Percentiles rank a stretch among this genome's conserved stretches.
Evolutionary conservation across 2,113 vertebrate genomes (phyloP).

Genomic region (Octodon degus): DNA sequence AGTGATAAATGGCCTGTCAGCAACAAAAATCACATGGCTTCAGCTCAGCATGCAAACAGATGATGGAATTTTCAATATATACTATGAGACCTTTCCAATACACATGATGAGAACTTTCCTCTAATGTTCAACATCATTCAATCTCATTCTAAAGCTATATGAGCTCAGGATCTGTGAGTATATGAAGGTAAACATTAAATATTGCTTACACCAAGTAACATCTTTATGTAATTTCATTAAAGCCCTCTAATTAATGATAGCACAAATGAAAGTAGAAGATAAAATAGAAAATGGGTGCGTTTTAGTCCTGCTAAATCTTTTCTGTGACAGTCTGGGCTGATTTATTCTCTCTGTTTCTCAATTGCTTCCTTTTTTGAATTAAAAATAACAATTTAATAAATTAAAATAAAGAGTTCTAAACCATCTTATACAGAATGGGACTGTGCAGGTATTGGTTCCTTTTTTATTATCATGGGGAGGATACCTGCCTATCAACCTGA

Average conservation of each 20-base stretch:
- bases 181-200: constrained; percentile 45
- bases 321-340: neutral
- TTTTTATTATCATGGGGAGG: neutral
- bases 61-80: constrained; percentile 58
- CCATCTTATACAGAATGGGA: neutral
- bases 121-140: constrained; percentile 28
- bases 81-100: constrained; percentile 59
- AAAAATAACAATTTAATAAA: neutral
- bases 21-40: constrained; percentile 63
- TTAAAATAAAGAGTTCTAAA: neutral
- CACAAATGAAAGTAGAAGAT: neutral
- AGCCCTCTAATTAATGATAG: neutral
- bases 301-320: neutral
- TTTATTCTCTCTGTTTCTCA: neutral
- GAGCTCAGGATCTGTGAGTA: neutral
- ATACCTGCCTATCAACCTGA: neutral
- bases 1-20: constrained; percentile 80
- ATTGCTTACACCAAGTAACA: neutral
- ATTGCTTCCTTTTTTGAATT: neutral
- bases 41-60: constrained; percentile 60
- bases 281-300: neutral
- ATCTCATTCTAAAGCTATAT: constrained; percentile 13
- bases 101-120: constrained; percentile 34
- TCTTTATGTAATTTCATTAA: neutral
- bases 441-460: neutral